Base-by-base conservation (phyloP, 2,797 vertebrate species). In the Gambusia yucatana region DNA sequence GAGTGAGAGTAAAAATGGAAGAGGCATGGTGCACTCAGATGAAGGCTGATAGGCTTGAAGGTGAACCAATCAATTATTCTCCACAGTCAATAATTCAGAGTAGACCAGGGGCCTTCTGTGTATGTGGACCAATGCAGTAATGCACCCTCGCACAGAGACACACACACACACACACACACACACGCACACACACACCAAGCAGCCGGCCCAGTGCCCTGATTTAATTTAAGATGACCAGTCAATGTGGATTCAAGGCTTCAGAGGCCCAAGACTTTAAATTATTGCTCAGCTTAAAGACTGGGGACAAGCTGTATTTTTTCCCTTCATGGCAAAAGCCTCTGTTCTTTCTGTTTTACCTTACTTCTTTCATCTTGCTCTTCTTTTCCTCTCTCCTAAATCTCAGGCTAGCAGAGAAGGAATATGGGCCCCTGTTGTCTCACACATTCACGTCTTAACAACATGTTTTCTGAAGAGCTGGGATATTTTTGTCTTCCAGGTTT, bases 41-140 rank as follows among this genome's bases (percentile, higher is more conserved):
- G 16, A 81, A 84, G 80, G 78, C 90, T 93, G 93, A 94, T 92
- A 91, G 89, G 91, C 92, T 90, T 94, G 94, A 94, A 95, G 95
- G 94, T 94, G 91, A 95, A 95, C 89, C 90, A 91, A 95, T 96
- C 92, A 94, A 95, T 96, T 95, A 95, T 95, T 94, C 92, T 88
- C 87, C 91, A 82, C 76, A 75, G 92, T 95, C 94, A 94, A 95
- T 95, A 95, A 95, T 95, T 95, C 90, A 95, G 85, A 90, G 85
- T 89, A 89, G 91, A 92, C 91, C 79, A 82, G 83, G 81, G 86
- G 84, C 78, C 80, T 44, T 82, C 55, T 79, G 76, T 20, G 57
- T 81, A 76, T 83, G 81, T 80, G 75, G 83, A 80, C 82, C 71
- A 43, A 78, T 77, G 79, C 81, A 82, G 84, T 77, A 55, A 87